Percentiles rank a stretch among this genome's conserved stretches.
These are phyloP conservation scores for Poeciliopsis infans DNA, from an alignment of 2,797 vertebrate species.

Conservation along the genomic window DNA sequence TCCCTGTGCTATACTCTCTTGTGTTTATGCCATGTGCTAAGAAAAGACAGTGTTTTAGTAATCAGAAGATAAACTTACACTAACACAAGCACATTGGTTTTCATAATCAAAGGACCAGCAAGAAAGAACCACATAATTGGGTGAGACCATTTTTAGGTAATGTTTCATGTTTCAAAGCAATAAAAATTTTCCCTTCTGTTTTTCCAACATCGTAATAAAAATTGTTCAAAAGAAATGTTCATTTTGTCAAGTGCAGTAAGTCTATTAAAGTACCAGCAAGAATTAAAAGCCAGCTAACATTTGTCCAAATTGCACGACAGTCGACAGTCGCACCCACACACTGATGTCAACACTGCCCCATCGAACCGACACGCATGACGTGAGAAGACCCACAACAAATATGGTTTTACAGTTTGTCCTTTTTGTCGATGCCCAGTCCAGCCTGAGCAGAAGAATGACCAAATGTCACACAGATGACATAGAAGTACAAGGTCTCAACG, in stretches of 20 bases:
- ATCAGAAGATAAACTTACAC: conserved; percentile 8
- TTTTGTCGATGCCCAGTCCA: neutral
- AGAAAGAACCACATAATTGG: neutral
- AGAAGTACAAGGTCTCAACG: conserved; percentile 32
- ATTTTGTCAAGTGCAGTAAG: neutral
- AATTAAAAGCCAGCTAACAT: conserved; percentile 12
- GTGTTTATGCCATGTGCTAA: neutral
- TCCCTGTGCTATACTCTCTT: neutral
- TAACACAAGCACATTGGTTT: neutral
- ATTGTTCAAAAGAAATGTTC: neutral
- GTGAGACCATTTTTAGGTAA: neutral
- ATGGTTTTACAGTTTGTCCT: conserved; percentile 36
- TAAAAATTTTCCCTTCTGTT: neutral
- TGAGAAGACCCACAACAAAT: conserved; percentile 41
- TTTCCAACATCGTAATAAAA: neutral
- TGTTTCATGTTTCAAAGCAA: neutral
- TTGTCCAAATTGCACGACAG: conserved; percentile 17
- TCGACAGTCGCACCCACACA: conserved; percentile 27
- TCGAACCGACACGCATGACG: conserved; percentile 36
- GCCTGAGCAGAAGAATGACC: conserved; percentile 15
- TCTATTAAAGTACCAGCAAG: neutral
- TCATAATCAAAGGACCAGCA: neutral
- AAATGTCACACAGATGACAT: conserved; percentile 57
- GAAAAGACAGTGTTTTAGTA: conserved; percentile 5
- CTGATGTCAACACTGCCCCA: conserved; percentile 31